Conservation (phyloP, 2,888 invertebrate genomes). For the Diarsia rubi region DNA sequence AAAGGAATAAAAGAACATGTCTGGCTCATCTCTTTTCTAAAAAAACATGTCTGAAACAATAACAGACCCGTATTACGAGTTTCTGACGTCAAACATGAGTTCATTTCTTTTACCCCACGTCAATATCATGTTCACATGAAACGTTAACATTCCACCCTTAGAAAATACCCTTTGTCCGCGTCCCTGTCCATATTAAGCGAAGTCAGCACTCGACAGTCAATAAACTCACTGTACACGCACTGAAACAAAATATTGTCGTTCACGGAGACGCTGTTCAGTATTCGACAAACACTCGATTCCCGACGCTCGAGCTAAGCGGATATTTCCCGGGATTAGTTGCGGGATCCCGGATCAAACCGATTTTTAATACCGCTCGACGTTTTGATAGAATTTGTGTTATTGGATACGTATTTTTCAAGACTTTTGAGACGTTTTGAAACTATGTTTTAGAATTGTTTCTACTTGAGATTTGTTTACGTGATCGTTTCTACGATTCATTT, state of each 20-base stretch:
- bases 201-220: slow-evolving; percentile 43
- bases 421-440: slow-evolving; percentile 8
- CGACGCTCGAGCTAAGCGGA: slow-evolving; percentile 44
- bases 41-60: slow-evolving; percentile 11
- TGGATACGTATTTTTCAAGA: slow-evolving; percentile 41
- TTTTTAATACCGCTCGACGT: slow-evolving; percentile 55
- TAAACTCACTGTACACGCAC: slow-evolving; percentile 56
- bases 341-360: slow-evolving; percentile 49
- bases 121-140: slow-evolving; percentile 37
- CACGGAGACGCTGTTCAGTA: slow-evolving; percentile 54
- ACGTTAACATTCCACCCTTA: slow-evolving; percentile 17
- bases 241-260: slow-evolving; percentile 64
- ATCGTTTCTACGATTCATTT: not conserved
- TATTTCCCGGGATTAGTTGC: slow-evolving; percentile 61
- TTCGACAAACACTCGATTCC: slow-evolving; percentile 61
- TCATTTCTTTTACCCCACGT: slow-evolving; percentile 17
- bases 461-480: not conserved
- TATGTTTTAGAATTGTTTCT: not conserved
- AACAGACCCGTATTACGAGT: not conserved
- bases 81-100: slow-evolving; percentile 23
- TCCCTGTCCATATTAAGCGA: slow-evolving; percentile 34
- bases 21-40: not conserved
- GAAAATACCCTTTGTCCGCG: slow-evolving; percentile 23
- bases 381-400: slow-evolving; percentile 56
- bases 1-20: not conserved